Percentiles rank a stretch among this genome's conserved stretches.
These are phyloP conservation scores for Pseudochirops corinnae DNA, from an alignment of 2,797 vertebrate genomes.

Conservation along the genomic window DNA sequence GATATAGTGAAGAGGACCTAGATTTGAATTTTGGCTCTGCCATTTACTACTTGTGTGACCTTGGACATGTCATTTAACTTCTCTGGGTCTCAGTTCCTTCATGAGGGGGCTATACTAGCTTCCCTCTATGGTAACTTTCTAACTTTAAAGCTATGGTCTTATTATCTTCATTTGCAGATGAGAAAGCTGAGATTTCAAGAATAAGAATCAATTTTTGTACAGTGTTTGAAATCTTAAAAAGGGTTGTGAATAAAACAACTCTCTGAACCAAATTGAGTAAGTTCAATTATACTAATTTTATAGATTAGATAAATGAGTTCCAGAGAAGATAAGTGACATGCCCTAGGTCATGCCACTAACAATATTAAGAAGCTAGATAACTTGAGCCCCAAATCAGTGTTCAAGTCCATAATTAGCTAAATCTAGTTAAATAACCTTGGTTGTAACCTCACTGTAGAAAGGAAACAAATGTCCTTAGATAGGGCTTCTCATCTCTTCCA, in stretches of 20 bases:
- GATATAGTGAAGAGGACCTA: background rate
- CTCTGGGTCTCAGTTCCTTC: background rate
- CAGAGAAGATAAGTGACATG: background rate
- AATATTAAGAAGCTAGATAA: background rate
- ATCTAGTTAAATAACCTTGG: background rate
- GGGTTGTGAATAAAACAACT: background rate
- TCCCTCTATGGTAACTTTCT: background rate
- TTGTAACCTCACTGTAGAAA: background rate
- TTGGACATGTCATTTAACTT: background rate
- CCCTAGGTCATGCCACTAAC: background rate
- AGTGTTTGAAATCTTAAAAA: background rate
- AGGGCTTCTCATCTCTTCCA: background rate
- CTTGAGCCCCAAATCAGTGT: background rate
- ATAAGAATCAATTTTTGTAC: background rate
- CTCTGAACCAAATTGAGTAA: background rate
- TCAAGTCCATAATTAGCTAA: background rate
- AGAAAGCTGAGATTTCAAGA: background rate
- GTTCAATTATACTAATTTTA: background rate
- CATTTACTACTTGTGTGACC: background rate
- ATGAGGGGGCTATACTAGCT: background rate
- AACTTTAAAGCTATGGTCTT: background rate
- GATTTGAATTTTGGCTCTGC: background rate
- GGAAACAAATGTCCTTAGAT: background rate
- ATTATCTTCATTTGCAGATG: background rate
- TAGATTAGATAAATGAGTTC: background rate